Conservation (phyloP, 2,113 vertebrate genomes). For the Sphyrna mokarran region DNA sequence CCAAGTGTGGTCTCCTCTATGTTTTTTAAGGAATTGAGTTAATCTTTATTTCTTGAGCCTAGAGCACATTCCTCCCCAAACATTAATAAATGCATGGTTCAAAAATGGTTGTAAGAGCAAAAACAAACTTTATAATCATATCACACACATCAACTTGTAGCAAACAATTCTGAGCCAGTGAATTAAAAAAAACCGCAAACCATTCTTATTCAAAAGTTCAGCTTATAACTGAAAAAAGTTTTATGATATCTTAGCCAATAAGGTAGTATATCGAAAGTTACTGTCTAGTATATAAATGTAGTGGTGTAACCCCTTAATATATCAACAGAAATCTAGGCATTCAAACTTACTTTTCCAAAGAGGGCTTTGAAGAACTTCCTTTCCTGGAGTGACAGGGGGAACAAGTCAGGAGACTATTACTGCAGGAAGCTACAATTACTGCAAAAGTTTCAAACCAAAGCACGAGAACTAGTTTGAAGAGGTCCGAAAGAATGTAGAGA, state of each 20-base stretch:
- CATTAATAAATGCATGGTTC: neutral
- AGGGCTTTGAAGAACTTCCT: slow-evolving; percentile 99
- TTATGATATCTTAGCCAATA: slow-evolving; percentile 24
- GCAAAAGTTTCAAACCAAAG: slow-evolving; percentile 66
- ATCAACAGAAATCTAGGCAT: slow-evolving; percentile 54
- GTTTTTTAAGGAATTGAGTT: neutral
- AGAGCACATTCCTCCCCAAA: neutral
- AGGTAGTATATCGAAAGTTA: neutral
- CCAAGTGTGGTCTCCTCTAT: neutral
- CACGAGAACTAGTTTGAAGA: slow-evolving; percentile 54
- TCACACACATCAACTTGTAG: neutral
- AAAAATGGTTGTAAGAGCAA: neutral
- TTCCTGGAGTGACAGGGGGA: slow-evolving; percentile 95
- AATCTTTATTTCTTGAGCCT: neutral
- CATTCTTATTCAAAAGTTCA: neutral
- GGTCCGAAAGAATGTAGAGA: slow-evolving; percentile 57
- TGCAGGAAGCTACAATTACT: slow-evolving; percentile 68
- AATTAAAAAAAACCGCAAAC: slow-evolving; percentile 11
- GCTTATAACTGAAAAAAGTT: neutral
- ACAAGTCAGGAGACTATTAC: slow-evolving; percentile 96
- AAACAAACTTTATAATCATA: neutral
- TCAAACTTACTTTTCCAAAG: slow-evolving; percentile 99
- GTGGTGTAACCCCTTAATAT: slow-evolving; percentile 31
- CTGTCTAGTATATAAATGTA: neutral
- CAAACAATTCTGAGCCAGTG: neutral